Percentiles rank a stretch among this genome's conserved stretches.
phyloP scores from a whole-genome alignment of 2,113 vertebrate species.

The Tympanuchus pallidicinctus region DNA sequence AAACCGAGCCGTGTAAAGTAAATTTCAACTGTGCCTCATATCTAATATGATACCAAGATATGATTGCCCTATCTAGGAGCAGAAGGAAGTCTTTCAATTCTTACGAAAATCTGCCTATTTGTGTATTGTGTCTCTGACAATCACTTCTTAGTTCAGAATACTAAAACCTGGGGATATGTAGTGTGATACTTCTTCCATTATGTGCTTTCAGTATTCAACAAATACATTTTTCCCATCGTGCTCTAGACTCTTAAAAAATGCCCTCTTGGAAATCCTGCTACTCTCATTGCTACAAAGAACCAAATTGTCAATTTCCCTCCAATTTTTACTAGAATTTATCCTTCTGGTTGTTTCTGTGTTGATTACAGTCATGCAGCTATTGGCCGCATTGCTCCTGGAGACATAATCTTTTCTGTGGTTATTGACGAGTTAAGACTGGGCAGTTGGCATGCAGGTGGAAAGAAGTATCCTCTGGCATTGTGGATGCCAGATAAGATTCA shows the following conservation, averaged over 20 bases:
- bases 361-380: background rate
- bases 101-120: background rate
- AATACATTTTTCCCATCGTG: background rate
- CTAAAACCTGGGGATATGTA: background rate
- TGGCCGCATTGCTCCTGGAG: background rate
- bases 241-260: background rate
- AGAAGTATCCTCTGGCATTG: background rate
- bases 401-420: background rate
- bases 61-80: background rate
- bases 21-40: background rate
- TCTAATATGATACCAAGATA: background rate
- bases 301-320: background rate
- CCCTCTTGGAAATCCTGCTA: background rate
- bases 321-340: background rate
- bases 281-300: rapidly evolving
- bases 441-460: background rate
- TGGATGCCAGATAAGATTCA: background rate
- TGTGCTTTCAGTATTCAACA: background rate
- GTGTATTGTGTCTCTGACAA: background rate
- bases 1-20: background rate
- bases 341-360: background rate
- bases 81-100: background rate
- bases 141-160: background rate
- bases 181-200: background rate
- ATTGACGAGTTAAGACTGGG: background rate